A percentile compares a stretch with the other conserved stretches of the same genome.
phyloP scores from a whole-genome alignment of 1,140 invertebrate genomes.

The Phymastichus coffea region DNA sequence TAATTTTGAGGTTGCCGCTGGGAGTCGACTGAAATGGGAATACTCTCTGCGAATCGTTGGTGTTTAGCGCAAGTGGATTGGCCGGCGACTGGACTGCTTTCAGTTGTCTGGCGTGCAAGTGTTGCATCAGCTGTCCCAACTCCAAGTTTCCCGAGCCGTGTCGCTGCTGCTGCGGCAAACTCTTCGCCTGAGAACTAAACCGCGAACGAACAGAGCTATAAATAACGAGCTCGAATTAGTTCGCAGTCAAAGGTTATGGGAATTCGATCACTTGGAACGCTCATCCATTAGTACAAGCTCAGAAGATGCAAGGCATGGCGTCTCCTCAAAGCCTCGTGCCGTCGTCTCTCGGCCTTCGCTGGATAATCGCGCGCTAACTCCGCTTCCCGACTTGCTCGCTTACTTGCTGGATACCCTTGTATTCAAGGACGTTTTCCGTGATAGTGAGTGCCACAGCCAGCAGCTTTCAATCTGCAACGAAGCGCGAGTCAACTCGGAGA shows the following conservation, averaged over 20 bases:
- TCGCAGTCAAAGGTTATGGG: no score
- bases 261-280: background rate
- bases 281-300: background rate
- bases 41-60: constrained; percentile 30
- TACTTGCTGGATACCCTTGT: no score
- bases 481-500: no score
- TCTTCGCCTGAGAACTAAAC: background rate
- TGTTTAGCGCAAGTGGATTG: constrained; percentile 19
- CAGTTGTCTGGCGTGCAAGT: constrained; percentile 32
- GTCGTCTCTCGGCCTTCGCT: no score
- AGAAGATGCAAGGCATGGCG: background rate
- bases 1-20: constrained; percentile 67
- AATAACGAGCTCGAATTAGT: no score
- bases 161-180: constrained; percentile 17
- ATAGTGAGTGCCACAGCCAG: no score
- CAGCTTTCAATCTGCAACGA: constrained; percentile 24
- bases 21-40: constrained; percentile 67
- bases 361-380: no score
- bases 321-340: no score
- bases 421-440: no score
- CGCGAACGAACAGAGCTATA: background rate
- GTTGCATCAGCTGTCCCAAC: constrained; percentile 38
- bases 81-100: constrained; percentile 25
- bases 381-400: no score
- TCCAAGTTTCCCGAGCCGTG: constrained; percentile 18